Conservation (phyloP, 2,113 vertebrate genomes). For the Sterrhoptilus dennistouni region DNA sequence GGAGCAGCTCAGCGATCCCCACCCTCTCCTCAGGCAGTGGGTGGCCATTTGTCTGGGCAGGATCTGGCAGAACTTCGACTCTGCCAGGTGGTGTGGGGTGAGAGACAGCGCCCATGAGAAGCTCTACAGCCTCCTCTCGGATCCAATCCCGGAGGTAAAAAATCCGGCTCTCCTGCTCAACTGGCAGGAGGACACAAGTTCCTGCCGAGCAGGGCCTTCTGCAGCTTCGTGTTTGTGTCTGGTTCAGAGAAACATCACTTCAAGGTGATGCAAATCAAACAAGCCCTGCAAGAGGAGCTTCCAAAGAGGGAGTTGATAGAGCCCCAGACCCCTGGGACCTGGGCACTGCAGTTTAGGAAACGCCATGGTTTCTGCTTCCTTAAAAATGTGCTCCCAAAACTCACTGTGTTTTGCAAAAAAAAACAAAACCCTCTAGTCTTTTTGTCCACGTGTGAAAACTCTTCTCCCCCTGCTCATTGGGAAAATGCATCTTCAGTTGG, state of each 20-base stretch:
- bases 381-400: neutral
- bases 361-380: rapidly evolving
- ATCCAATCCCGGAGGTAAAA: constrained; percentile 92
- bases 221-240: neutral
- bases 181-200: neutral
- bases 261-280: neutral
- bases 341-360: neutral
- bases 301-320: neutral
- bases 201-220: neutral
- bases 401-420: neutral
- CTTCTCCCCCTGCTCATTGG: neutral
- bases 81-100: constrained; percentile 95
- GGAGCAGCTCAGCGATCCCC: constrained; percentile 94
- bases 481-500: neutral
- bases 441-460: neutral
- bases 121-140: constrained; percentile 94
- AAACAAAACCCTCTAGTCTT: neutral
- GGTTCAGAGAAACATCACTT: neutral
- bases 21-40: constrained; percentile 95
- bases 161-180: neutral
- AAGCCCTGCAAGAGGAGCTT: neutral
- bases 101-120: constrained; percentile 97
- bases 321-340: neutral
- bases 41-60: constrained; percentile 96
- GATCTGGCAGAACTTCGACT: constrained; percentile 99